Evolutionary conservation across 1,140 invertebrate species (phyloP).

Genomic region (Euwallacea similis): DNA sequence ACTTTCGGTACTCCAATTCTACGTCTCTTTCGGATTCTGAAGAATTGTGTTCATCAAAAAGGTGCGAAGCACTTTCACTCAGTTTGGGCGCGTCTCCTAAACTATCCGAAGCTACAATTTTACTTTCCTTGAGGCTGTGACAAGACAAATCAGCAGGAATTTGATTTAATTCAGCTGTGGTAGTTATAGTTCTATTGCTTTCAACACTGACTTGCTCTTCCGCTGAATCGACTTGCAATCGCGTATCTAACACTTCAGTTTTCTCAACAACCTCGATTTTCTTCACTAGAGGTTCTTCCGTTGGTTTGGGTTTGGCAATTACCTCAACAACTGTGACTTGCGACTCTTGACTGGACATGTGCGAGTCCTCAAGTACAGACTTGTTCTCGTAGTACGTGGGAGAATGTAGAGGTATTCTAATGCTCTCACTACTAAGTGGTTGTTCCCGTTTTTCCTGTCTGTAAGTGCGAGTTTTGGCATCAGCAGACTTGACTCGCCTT

Average conservation of each 20-base stretch:
- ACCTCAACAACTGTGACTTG: slow-evolving; percentile 51
- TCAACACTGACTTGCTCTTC: background rate
- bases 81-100: slow-evolving; percentile 5
- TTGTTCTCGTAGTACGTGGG: slow-evolving; percentile 64
- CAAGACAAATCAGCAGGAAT: slow-evolving; percentile 11
- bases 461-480: slow-evolving; percentile 2
- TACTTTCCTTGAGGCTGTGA: slow-evolving; percentile 7
- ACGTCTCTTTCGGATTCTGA: slow-evolving; percentile 79
- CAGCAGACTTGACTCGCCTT: slow-evolving; percentile 45
- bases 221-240: background rate
- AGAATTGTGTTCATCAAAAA: slow-evolving; percentile 66
- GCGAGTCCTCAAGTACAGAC: slow-evolving; percentile 45
- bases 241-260: slow-evolving; percentile 3
- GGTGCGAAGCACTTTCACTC: slow-evolving; percentile 20
- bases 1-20: slow-evolving; percentile 58
- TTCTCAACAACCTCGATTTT: background rate
- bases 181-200: slow-evolving; percentile 7
- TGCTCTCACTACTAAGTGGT: slow-evolving; percentile 60
- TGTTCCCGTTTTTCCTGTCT: slow-evolving; percentile 55
- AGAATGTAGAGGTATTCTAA: slow-evolving; percentile 67
- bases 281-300: background rate
- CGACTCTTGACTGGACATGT: slow-evolving; percentile 48
- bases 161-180: slow-evolving; percentile 13
- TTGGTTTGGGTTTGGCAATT: background rate
- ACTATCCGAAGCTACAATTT: background rate